A percentile compares a stretch with the other conserved stretches of the same genome.
Evolutionary conservation across 2,888 invertebrate genomes (phyloP).

Genomic region (Encarsia formosa): DNA sequence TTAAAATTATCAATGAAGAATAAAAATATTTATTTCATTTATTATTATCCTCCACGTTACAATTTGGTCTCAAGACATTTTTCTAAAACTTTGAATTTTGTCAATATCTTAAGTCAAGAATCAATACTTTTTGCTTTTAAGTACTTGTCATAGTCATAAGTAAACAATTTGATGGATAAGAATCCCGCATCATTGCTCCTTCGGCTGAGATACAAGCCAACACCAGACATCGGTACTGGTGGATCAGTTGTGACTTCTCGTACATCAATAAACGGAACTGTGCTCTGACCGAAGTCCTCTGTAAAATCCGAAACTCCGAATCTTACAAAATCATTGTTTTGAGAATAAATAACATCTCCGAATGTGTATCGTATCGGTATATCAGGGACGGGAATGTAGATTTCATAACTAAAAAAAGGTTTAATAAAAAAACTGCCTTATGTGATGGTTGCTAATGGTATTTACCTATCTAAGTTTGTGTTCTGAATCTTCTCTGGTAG

Average conservation of each 20-base stretch:
- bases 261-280: conserved; percentile 76
- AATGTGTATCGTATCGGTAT: conserved; percentile 59
- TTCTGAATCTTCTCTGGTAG: no score
- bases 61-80: no score
- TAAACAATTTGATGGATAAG: conserved; percentile 68
- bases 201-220: conserved; percentile 76
- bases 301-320: conserved; percentile 68
- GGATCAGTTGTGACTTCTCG: conserved; percentile 68
- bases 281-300: conserved; percentile 74
- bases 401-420: conserved; percentile 52
- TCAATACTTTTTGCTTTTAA: not conserved
- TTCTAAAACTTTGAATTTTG: no score
- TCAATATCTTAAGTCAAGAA: no score
- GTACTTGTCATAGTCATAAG: conserved; percentile 68
- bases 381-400: conserved; percentile 61
- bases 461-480: no score
- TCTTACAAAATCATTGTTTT: conserved; percentile 66
- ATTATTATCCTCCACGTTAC: no score
- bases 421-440: no score
- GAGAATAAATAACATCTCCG: conserved; percentile 58
- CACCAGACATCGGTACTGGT: conserved; percentile 67
- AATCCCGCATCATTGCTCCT: conserved; percentile 69
- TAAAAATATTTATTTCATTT: no score
- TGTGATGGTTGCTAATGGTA: no score
- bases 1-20: no score